Conservation (phyloP, 2,797 vertebrate species). For the Vireo griseus region DNA sequence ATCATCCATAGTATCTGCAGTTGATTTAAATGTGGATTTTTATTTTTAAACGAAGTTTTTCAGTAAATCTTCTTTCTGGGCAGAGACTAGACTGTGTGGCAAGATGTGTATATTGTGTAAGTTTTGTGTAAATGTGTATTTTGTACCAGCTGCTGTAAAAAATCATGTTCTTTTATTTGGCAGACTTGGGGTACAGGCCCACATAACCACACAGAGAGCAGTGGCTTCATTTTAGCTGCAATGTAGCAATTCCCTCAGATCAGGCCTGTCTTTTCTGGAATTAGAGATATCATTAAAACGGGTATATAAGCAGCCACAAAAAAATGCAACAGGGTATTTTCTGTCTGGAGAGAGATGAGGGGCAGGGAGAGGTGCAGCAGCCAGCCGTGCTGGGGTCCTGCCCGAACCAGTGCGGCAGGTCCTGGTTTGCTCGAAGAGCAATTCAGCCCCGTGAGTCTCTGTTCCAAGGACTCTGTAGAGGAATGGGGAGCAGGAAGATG, state of each 20-base stretch:
- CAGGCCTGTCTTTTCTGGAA: background rate
- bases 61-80: background rate
- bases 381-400: background rate
- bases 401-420: rapidly evolving
- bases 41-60: background rate
- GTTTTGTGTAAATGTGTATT: background rate
- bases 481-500: background rate
- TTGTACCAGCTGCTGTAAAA: background rate
- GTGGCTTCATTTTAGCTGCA: background rate
- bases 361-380: background rate
- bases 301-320: background rate
- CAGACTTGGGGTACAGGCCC: background rate
- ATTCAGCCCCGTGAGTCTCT: background rate
- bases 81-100: background rate
- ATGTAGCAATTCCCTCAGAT: background rate
- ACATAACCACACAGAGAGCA: rapidly evolving
- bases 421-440: background rate
- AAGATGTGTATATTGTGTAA: no score
- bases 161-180: background rate
- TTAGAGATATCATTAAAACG: rapidly evolving
- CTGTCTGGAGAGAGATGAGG: background rate
- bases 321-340: background rate
- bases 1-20: background rate
- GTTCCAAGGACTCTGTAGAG: background rate
- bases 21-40: background rate